Evolutionary conservation across 2,797 vertebrate species (phyloP), one percentile per base, ranked within the genome.

Genomic region (Ictinia mississippiensis): DNA sequence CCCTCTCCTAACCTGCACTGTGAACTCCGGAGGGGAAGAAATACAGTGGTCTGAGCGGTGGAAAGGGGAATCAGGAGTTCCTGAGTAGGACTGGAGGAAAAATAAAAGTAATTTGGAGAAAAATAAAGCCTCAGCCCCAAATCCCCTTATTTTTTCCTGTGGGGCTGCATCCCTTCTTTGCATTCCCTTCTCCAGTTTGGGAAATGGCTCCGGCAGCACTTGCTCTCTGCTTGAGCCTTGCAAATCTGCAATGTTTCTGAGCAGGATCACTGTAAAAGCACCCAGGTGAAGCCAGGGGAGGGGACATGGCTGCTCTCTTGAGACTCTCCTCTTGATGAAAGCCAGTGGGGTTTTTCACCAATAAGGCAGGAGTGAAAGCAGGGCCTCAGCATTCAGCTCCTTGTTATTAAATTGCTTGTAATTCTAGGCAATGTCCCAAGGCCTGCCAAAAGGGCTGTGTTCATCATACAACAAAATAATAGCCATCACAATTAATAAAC

Each of bases 401-500:
- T 71, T 2, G 2, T 93, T 91, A 79, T 93, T 95, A 23, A 95
- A 96, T 95, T 93, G 85, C 52, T 66, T 19, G 25, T 95, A 84
- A 82, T 79, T 86, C 93, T 81, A 78, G 2, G 89, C 93, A 35
- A 19, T 29, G 91, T 83, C 94, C 89, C 87, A 62, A 35, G 82
- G 79, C 68, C 52, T 67, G 89, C 33, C 3, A 1, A 33, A 45
- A 73, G 91, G 87, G 71, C 84, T 63, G 87, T 2, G 31, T 95
- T 79, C 91, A 94, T 93, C 95, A 84, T 44, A 11, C 53, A 33
- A 6, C 20, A 52, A 83, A 94, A 74, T 72, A 94, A 89, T 63
- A 90, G 94, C 87, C 77, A 89, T 95, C 96, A 95, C 18, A 38
- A 90, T 82, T 28, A 87, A 96, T 97, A 53, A 96, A 49, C 85